phyloP scores from a whole-genome alignment of 2,888 invertebrate genomes.

The Archips xylosteana region DNA sequence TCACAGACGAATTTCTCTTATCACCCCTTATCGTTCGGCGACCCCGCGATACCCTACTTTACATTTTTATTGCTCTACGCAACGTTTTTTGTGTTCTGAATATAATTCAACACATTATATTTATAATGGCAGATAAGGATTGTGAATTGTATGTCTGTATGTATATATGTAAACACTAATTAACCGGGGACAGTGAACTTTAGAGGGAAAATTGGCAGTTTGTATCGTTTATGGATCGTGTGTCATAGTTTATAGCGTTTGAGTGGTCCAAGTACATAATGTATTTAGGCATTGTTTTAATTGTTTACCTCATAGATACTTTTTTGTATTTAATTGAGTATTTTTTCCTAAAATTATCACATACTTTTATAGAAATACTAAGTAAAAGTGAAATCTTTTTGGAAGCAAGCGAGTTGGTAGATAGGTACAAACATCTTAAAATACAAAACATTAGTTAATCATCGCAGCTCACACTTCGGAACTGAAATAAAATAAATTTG shows the following conservation, averaged over 20 bases:
- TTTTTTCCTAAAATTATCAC: too few species aligned
- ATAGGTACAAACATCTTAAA: too few species aligned
- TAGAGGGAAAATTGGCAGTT: not conserved
- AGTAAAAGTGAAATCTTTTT: too few species aligned
- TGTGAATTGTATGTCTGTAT: slow-evolving; percentile 5
- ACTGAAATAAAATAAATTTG: too few species aligned
- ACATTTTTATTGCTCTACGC: slow-evolving; percentile 23
- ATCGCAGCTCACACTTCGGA: too few species aligned
- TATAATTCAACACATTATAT: not conserved
- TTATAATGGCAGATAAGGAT: slow-evolving; percentile 16
- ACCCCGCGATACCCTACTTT: slow-evolving; percentile 22
- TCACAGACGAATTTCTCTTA: slow-evolving; percentile 26
- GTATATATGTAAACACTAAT: slow-evolving; percentile 1
- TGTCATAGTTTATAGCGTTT: not conserved
- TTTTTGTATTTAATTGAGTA: too few species aligned
- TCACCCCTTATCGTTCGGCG: slow-evolving; percentile 11
- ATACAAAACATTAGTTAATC: too few species aligned
- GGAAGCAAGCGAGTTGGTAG: too few species aligned
- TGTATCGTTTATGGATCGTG: not conserved
- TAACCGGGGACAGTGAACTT: slow-evolving; percentile 6
- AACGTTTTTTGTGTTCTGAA: slow-evolving; percentile 13
- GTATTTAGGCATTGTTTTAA: too few species aligned
- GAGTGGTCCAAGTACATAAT: not conserved
- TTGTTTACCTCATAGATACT: too few species aligned
- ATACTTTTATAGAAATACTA: too few species aligned